Percentiles rank a stretch among this genome's conserved stretches.
phyloP scores from a whole-genome alignment of 2,888 invertebrate genomes.

The Volucella inflata region DNA sequence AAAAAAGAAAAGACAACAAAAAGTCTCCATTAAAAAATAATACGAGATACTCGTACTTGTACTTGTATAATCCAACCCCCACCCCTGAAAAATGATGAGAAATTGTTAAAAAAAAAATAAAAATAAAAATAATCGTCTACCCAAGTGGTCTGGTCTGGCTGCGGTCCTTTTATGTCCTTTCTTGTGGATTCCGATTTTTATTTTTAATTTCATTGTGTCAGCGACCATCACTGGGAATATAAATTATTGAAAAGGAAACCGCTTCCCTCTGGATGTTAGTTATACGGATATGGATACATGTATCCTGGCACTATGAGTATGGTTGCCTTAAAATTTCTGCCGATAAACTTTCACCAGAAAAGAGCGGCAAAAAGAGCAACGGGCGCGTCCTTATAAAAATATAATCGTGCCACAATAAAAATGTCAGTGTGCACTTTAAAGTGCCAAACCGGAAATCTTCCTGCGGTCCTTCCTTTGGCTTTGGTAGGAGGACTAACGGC shows the following conservation, averaged over 20 bases:
- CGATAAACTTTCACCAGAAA: slow-evolving; percentile 16
- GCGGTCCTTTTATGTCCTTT: neutral
- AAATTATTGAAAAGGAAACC: slow-evolving; percentile 33
- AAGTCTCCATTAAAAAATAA: too few species aligned
- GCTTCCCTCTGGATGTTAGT: neutral
- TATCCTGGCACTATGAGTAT: slow-evolving; percentile 25
- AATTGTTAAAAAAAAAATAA: slow-evolving; percentile 7
- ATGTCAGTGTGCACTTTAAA: slow-evolving; percentile 58
- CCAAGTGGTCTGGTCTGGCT: slow-evolving; percentile 12
- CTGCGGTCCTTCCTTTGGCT: slow-evolving; percentile 43
- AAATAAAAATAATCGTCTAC: slow-evolving; percentile 10
- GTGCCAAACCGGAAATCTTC: slow-evolving; percentile 62
- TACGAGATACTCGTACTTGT: too few species aligned
- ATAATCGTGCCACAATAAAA: slow-evolving; percentile 61
- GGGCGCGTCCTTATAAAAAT: slow-evolving; percentile 58
- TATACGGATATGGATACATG: neutral
- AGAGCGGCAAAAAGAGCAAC: slow-evolving; percentile 3
- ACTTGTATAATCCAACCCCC: neutral
- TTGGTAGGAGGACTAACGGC: neutral
- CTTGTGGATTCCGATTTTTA: slow-evolving; percentile 6
- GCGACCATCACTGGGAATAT: slow-evolving; percentile 36
- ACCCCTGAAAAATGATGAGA: neutral
- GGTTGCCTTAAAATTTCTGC: too few species aligned
- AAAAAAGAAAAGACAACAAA: neutral
- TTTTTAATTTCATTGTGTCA: slow-evolving; percentile 24